These are phyloP conservation scores for Ciconia stormi DNA, from an alignment of 2,113 vertebrate genomes.

Conservation along the genomic window DNA sequence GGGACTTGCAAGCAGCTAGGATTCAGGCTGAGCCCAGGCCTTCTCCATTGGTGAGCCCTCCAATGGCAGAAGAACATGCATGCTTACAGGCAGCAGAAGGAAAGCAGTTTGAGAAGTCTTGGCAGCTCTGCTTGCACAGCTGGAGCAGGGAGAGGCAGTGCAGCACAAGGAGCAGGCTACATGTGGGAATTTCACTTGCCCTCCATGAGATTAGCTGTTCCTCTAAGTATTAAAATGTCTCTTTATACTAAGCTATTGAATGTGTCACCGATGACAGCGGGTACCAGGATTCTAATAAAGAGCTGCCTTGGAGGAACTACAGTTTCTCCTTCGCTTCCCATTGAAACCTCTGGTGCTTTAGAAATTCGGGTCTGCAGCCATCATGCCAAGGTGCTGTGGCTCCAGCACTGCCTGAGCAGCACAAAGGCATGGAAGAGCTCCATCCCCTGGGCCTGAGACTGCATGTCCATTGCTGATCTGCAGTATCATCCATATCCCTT, in stretches of 20 bases:
- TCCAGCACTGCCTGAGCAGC: background rate
- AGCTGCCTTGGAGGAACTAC: background rate
- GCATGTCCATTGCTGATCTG: background rate
- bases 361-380: background rate
- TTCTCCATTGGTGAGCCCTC: background rate
- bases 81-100: background rate
- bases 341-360: background rate
- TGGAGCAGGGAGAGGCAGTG: background rate
- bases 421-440: background rate
- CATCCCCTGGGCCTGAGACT: background rate
- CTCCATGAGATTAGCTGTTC: background rate
- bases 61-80: background rate
- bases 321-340: background rate
- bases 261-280: background rate
- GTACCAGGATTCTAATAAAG: background rate
- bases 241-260: background rate
- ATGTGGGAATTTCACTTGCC: background rate
- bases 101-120: background rate
- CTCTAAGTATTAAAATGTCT: background rate
- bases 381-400: background rate
- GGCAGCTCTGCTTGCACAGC: background rate
- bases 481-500: background rate
- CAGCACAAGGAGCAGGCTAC: background rate
- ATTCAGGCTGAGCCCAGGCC: background rate
- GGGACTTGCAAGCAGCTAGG: background rate